Evolutionary conservation across 2,888 invertebrate species (phyloP), one percentile per base, ranked within the genome.

Genomic region (Dusona sp.): DNA sequence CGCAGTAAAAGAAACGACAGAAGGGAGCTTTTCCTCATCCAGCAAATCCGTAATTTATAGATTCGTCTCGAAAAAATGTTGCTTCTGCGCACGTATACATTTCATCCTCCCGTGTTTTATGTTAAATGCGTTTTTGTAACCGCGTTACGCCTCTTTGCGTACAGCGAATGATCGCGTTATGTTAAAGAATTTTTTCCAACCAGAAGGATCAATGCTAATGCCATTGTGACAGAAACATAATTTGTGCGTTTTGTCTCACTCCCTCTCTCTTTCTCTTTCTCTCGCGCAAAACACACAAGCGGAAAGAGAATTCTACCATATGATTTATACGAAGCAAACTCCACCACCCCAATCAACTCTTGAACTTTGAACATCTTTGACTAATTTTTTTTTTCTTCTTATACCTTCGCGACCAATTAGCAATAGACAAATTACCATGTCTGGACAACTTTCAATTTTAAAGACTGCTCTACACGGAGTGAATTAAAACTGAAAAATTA

Each of bases 111-210:
- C 36, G 65, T 33, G 54, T 64, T 16, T 64, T 84, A 80, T 84
- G 84, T 77, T 75, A 75, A 79, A 72, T 65, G 72, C 22, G 51
- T 79, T 85, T 84, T 84, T 84, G 64, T 77, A 9, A 61, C 7
- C 3, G 25, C 45, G 67, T 65, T 54, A 67, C 65, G 79, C 38
- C 64, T 64, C 64, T 70, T 36, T 54, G 70, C n/a, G 42, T 29
- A 51, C 22, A 48, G 36, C 70, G 70, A 29, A 38, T 48, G 42
- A 7, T 19, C 33, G 75, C 48, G 70, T 79, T 33, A 80, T 85
- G 81, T 81, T 83, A 70, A 87, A 51, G 61, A 54, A 75, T 73
- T 78, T 78, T 67, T 75, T 68, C 29, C 29, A 25, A 65, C 38
- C 48, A 57, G 25, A 45, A 38, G 19, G 57, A 70, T 61, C 22